Conservation (phyloP, 2,113 vertebrate species). For the Plotosus lineatus region DNA sequence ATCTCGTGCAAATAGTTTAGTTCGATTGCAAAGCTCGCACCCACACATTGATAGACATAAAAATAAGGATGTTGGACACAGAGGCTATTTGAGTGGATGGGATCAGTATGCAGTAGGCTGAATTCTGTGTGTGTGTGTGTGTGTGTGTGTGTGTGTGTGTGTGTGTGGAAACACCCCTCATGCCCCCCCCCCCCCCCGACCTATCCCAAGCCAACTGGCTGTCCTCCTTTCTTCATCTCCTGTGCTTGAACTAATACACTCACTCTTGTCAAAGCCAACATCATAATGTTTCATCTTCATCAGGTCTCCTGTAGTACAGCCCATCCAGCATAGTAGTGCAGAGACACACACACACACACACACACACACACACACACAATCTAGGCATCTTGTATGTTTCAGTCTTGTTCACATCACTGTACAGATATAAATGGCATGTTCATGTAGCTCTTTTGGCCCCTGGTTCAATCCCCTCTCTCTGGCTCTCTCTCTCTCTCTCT, state of each 20-base stretch:
- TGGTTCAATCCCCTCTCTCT: conserved; percentile 66
- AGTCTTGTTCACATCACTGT: conserved; percentile 60
- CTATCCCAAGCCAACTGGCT: conserved; percentile 63
- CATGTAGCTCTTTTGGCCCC: conserved; percentile 73
- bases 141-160: conserved; percentile 57
- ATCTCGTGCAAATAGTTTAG: conserved; percentile 3
- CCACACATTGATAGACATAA: neutral
- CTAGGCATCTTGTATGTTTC: conserved; percentile 63
- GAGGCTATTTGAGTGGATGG: conserved; percentile 77
- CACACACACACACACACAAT: conserved; percentile 23
- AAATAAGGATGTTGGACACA: neutral
- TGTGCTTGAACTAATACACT: conserved; percentile 41
- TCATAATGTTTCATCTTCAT: conserved; percentile 54
- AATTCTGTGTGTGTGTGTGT: conserved; percentile 71
- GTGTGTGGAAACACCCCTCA: conserved; percentile 64
- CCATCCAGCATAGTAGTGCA: conserved; percentile 18
- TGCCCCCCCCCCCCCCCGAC: conserved; percentile 66
- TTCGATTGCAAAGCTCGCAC: neutral
- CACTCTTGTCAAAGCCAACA: conserved; percentile 34
- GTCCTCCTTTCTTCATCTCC: conserved; percentile 65
- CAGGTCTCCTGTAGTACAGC: conserved; percentile 38
- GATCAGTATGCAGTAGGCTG: conserved; percentile 89
- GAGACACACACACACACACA: conserved; percentile 33
- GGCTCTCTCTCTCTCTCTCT: no score
- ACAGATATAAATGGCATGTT: conserved; percentile 90